A percentile compares a stretch with the other conserved stretches of the same genome.
phyloP scores from a whole-genome alignment of 2,888 invertebrate genomes.

The Strigamia transsilvanica region DNA sequence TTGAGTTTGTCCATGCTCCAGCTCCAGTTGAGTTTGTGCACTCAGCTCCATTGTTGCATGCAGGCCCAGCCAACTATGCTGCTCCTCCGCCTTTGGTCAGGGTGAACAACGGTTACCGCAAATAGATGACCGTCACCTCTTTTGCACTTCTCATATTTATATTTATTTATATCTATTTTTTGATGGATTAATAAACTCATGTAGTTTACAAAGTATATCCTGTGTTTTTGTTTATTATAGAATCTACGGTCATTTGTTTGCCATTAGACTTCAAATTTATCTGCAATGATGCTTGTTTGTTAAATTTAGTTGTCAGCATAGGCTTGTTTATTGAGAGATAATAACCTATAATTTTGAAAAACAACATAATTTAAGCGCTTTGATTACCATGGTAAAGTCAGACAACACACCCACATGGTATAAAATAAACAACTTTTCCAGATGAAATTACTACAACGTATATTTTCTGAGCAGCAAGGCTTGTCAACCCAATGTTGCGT shows the following conservation, averaged over 20 bases:
- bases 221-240: background rate
- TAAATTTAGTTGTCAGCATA: too few species aligned
- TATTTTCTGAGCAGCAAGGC: too few species aligned
- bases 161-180: background rate
- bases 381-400: too few species aligned
- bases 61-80: background rate
- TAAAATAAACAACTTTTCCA: too few species aligned
- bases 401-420: too few species aligned
- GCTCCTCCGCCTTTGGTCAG: background rate
- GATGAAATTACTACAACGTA: too few species aligned
- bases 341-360: too few species aligned
- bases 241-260: background rate
- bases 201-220: background rate
- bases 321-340: too few species aligned
- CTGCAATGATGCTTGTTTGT: too few species aligned
- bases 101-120: background rate
- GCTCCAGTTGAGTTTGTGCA: background rate
- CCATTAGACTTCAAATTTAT: background rate
- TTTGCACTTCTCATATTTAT: background rate
- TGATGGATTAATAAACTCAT: background rate
- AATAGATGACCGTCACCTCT: background rate
- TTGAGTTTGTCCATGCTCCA: constrained; percentile 1
- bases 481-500: too few species aligned
- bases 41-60: constrained; percentile 1
- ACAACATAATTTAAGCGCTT: too few species aligned